These are phyloP conservation scores for Biston betularia DNA, from an alignment of 2,888 invertebrate genomes.

Conservation along the genomic window DNA sequence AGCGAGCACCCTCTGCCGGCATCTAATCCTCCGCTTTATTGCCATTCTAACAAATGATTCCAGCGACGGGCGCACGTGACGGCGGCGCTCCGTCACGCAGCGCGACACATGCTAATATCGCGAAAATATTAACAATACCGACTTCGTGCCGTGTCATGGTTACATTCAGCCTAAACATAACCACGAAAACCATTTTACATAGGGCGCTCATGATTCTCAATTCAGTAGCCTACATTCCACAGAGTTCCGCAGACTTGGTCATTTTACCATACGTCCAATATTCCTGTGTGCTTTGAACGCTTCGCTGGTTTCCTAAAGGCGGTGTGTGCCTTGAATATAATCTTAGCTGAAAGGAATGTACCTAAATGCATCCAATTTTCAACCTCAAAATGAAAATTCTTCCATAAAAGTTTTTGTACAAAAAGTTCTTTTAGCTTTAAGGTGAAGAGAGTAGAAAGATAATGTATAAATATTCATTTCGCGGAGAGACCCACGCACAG, in stretches of 20 bases:
- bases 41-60: slow-evolving; percentile 77
- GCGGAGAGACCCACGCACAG: slow-evolving; percentile 73
- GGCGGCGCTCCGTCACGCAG: slow-evolving; percentile 36
- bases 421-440: slow-evolving; percentile 58
- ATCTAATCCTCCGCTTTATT: slow-evolving; percentile 80
- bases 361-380: slow-evolving; percentile 57
- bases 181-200: slow-evolving; percentile 15
- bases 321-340: slow-evolving; percentile 36
- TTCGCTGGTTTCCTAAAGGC: slow-evolving; percentile 22
- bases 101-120: slow-evolving; percentile 47
- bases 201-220: slow-evolving; percentile 13
- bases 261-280: slow-evolving; percentile 22
- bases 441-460: slow-evolving; percentile 74
- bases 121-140: slow-evolving; percentile 38
- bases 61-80: slow-evolving; percentile 54
- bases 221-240: slow-evolving; percentile 5
- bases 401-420: slow-evolving; percentile 68
- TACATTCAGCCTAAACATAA: slow-evolving; percentile 17
- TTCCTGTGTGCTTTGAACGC: slow-evolving; percentile 23
- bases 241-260: slow-evolving; percentile 10
- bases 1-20: slow-evolving; percentile 64
- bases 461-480: slow-evolving; percentile 83
- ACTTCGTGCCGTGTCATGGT: slow-evolving; percentile 17
- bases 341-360: slow-evolving; percentile 45
- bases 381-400: slow-evolving; percentile 65